These are phyloP conservation scores for Montipora efflorescens DNA, from an alignment of 64 coral and sea anemone genomes.

Conservation along the genomic window DNA sequence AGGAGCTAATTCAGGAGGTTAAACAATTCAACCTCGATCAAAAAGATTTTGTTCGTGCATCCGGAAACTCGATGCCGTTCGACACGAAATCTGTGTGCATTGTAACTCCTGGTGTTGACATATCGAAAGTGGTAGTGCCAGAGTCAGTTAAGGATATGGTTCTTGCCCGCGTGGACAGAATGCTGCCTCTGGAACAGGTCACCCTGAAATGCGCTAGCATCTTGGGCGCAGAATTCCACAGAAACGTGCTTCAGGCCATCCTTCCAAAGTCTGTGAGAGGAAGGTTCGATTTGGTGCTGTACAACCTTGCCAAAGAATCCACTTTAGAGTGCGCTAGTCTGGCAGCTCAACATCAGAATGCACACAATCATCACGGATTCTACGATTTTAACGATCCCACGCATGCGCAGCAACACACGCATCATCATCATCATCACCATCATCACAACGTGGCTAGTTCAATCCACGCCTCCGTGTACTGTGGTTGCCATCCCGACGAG, in stretches of 20 bases:
- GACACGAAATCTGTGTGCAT: constrained; percentile 90
- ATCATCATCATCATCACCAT: constrained; percentile 99
- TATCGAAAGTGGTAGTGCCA: constrained; percentile 87
- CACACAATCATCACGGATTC: constrained; percentile 99
- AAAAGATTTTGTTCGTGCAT: constrained; percentile 79
- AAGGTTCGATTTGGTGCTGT: constrained; percentile 79
- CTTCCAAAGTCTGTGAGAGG: constrained; percentile 68
- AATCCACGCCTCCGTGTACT: constrained; percentile 81
- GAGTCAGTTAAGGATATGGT: constrained; percentile 99
- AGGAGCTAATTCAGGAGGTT: background rate
- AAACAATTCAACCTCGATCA: constrained; percentile 59
- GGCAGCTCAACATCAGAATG: constrained; percentile 82
- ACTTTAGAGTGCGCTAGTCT: constrained; percentile 93
- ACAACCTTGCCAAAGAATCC: constrained; percentile 89
- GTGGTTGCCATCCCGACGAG: constrained; percentile 93
- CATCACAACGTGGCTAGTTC: constrained; percentile 93
- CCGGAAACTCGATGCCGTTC: constrained; percentile 55
- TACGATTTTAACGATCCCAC: constrained; percentile 91
- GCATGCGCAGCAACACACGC: constrained; percentile 77
- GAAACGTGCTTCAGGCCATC: constrained; percentile 84
- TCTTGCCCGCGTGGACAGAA: constrained; percentile 87
- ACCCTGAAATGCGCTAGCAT: constrained; percentile 93
- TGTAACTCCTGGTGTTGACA: constrained; percentile 78
- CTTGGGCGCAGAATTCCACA: constrained; percentile 78
- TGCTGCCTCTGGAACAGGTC: constrained; percentile 89